Base-by-base conservation (phyloP, 2,888 invertebrate genomes). In the Acanthosepion esculentum region DNA sequence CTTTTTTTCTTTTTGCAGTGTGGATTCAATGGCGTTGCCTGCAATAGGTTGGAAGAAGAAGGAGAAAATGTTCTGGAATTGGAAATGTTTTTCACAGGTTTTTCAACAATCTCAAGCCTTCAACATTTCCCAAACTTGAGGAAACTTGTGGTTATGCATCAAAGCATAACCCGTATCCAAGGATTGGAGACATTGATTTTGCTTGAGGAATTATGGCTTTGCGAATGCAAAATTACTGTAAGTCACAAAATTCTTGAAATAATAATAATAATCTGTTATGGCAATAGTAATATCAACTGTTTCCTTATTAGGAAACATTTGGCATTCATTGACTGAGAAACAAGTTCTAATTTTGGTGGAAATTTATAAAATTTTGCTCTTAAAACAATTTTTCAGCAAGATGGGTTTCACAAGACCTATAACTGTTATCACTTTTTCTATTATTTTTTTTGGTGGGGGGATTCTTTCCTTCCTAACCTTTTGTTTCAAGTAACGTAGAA, bases 51-150 rank as follows among this genome's bases (percentile, higher is more conserved):
- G 64, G 95, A 95, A 93, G 96, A 95, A 41, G 97, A 97, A 55
- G 96, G 96, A 6, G 95, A 95, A 55, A 96, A 95, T 55, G 96
- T 96, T 55, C 95, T 96, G n/a, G 94, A 95, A 23, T 94, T 97
- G 94, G 97, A 97, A 95, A 97, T 97, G 96, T 97, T 97, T 95
- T 97, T 97, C 96, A 97, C 97, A 55, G 97, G 97, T 5, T 97
- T 96, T 95, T 97, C 97, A 8, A 96, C 96, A 92, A 96, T 97
- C 55, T 95, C 96, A 50, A 97, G 97, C 50, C 95, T 97, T 94
- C 95, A 96, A 64, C 95, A 96, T 94, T 97, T 97, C 95, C 97
- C 97, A 23, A 97, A 97, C 95, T 95, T 97, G 78, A 96, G 96
- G 50, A 96, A 96, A 20, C 96, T 97, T 41, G 96, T 96, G 50